Percentiles rank a stretch among this genome's conserved stretches.
These are phyloP conservation scores for Parazoanthus atlanticus DNA, from an alignment of 92 coral and sea anemone genomes.

Conservation along the genomic window DNA sequence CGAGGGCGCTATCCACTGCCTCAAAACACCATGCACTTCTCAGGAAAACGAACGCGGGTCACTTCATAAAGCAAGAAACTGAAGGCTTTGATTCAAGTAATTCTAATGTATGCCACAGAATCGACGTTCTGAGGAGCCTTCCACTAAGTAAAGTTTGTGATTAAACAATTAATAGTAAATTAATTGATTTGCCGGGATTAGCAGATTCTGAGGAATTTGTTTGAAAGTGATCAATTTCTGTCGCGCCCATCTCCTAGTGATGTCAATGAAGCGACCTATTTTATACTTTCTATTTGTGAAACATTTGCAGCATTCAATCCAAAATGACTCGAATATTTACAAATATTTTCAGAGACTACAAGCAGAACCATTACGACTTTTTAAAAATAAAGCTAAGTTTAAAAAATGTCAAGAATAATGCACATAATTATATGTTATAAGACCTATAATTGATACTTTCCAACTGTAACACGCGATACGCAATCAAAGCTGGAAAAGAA, in stretches of 20 bases:
- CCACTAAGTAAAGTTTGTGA: slow-evolving; percentile 18
- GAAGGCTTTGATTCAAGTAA: not conserved
- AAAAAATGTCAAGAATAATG: not conserved
- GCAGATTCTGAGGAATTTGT: slow-evolving; percentile 26
- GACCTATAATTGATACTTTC: not conserved
- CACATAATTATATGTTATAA: no score
- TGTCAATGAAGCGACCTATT: not conserved
- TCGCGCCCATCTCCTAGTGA: slow-evolving; percentile 9
- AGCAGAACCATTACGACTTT: not conserved
- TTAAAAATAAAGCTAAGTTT: not conserved
- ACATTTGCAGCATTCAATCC: not conserved
- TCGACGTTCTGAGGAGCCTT: not conserved
- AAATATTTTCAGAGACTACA: not conserved
- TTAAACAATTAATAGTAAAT: slow-evolving; percentile 39
- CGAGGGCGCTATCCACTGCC: not conserved
- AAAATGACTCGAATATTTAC: not conserved
- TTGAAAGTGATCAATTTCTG: not conserved
- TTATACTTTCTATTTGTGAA: slow-evolving; percentile 11
- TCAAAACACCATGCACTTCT: not conserved
- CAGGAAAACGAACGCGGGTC: not conserved
- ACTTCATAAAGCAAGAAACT: not conserved
- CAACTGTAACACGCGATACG: not conserved
- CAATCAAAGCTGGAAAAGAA: not conserved
- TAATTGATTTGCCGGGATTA: slow-evolving; percentile 48
- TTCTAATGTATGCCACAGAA: not conserved